Evolutionary conservation across 2,888 invertebrate genomes (phyloP), one percentile per base, ranked within the genome.

Genomic region (Entomobrya proxima): DNA sequence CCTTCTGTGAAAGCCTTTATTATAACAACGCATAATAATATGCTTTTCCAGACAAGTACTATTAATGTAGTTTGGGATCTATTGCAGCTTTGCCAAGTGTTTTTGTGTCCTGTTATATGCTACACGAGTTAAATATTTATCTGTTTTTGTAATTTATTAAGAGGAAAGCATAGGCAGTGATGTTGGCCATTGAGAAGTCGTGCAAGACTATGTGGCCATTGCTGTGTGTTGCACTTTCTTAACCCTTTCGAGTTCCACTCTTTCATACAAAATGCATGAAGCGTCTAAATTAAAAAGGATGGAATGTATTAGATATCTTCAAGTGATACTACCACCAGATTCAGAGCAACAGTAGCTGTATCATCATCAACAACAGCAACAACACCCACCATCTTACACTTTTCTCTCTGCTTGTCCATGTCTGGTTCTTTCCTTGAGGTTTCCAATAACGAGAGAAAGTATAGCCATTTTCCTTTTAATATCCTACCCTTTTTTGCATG

Each of bases 261-360:
- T 64, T 58, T 35, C 61, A 81, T 81, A 55, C 50, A 74, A 72
- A 74, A 74, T 81, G 81, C 74, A 81, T 81, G 72, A 81, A 58
- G 52, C 21, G 40, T 72, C 74, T 35, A 81, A 81, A 74, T 74
- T 72, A 81, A 61, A 81, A 47, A 64, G 64, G 64, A 72, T 77
- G 40, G 11, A n/a, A 40, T 5, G 72, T 50, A 47, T 50, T 72
- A 27, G 69, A 5, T 67, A 69, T 24, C 18, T 21, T 37, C 21
- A 24, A 47, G 47, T 13, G 32, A 27, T 76, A 76, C n/a, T n/a
- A n/a, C 24, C 76, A 52, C 52, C 35, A 32, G 52, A 32, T 35
- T 37, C 40, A n/a, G n/a, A n/a, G n/a, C n/a, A n/a, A n/a, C n/a
- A n/a, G n/a, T n/a, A n/a, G n/a, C n/a, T 15, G 32, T 47, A 15